Evolutionary conservation across 1,140 invertebrate species (phyloP).

Genomic region (Nilaparvata lugens): DNA sequence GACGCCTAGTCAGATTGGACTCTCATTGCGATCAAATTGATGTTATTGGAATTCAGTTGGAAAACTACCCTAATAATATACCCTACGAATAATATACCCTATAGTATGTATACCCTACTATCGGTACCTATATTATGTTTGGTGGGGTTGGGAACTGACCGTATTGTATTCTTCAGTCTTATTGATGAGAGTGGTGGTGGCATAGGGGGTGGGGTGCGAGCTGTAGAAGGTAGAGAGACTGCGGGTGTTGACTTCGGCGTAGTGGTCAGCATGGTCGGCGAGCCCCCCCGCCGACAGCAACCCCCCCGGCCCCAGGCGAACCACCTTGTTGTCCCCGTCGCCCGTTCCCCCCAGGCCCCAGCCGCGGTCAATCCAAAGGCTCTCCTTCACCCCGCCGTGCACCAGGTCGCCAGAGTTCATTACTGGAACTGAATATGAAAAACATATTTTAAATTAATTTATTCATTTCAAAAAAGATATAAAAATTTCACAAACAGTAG

Average conservation of each 20-base stretch:
- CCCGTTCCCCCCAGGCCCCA: slow-evolving; percentile 53
- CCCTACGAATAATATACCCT: too few relatives aligned
- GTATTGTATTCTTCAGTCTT: slow-evolving; percentile 6
- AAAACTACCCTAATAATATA: too few relatives aligned
- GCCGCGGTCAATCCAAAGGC: slow-evolving; percentile 63
- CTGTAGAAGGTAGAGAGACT: slow-evolving; percentile 74
- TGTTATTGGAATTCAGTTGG: too few relatives aligned
- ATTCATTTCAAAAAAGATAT: too few relatives aligned
- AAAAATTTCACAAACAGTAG: too few relatives aligned
- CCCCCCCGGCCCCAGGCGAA: slow-evolving; percentile 39
- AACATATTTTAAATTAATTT: too few relatives aligned
- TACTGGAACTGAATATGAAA: slow-evolving; percentile 20
- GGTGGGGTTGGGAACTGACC: too few relatives aligned
- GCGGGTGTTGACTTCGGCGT: slow-evolving; percentile 65
- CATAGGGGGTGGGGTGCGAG: slow-evolving; percentile 68
- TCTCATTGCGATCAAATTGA: too few relatives aligned
- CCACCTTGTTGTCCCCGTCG: slow-evolving; percentile 50
- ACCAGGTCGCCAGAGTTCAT: slow-evolving; percentile 22
- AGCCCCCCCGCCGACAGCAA: slow-evolving; percentile 45
- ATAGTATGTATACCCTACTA: too few relatives aligned
- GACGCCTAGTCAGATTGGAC: too few relatives aligned
- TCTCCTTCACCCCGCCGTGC: slow-evolving; percentile 47
- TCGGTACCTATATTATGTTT: too few relatives aligned
- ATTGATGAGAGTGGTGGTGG: slow-evolving; percentile 62
- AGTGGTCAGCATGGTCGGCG: slow-evolving; percentile 46